These are phyloP conservation scores for Prolemur simus DNA, from an alignment of 2,113 vertebrate genomes.

Conservation along the genomic window DNA sequence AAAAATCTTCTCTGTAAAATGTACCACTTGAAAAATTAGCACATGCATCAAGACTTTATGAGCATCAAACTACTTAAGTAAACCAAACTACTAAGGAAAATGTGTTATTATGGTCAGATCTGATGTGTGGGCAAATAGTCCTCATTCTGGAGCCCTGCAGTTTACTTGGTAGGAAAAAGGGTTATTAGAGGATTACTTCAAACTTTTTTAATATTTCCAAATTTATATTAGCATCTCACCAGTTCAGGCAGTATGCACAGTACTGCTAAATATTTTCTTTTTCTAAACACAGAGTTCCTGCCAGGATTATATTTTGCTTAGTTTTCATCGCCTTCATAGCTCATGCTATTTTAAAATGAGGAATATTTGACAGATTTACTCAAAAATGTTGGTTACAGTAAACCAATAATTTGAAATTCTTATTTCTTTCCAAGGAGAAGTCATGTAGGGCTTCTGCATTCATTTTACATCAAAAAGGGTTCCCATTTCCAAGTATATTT, in stretches of 20 bases:
- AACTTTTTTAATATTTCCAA: neutral
- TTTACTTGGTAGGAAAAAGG: neutral
- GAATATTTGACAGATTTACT: neutral
- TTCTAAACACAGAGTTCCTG: conserved; percentile 15
- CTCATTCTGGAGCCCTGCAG: neutral
- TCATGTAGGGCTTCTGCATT: neutral
- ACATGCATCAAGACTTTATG: neutral
- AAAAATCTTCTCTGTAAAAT: neutral
- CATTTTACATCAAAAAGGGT: neutral
- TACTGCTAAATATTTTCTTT: conserved; percentile 33
- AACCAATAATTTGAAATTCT: neutral
- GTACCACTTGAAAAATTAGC: neutral
- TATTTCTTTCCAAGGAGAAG: conserved; percentile 24
- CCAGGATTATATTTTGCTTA: neutral
- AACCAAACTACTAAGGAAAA: neutral
- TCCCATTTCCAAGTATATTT: neutral
- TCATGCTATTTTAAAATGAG: conserved; percentile 26
- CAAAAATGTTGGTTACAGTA: conserved; percentile 20
- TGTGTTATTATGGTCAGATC: neutral
- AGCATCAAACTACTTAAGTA: neutral
- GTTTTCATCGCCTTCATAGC: conserved; percentile 14
- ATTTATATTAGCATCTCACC: neutral
- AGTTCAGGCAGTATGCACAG: neutral
- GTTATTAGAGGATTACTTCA: neutral
- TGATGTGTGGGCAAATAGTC: neutral